phyloP scores from a whole-genome alignment of 2,888 invertebrate genomes.

The Pyrgus malvae region DNA sequence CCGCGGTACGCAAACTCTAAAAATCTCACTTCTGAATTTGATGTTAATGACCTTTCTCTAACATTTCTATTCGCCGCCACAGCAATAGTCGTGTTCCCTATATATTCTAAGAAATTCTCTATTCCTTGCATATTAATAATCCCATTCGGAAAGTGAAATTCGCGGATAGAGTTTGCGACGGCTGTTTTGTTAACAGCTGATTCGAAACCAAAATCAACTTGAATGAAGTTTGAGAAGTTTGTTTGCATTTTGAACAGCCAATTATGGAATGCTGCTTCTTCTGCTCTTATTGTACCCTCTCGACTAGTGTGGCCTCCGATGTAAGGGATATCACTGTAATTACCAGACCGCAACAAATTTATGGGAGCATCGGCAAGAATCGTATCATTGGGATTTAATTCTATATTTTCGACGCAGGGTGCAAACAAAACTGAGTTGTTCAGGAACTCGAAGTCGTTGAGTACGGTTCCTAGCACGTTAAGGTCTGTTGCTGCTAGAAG shows the following conservation, averaged over 20 bases:
- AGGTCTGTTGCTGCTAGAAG: constrained; percentile 47
- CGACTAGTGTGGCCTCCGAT: constrained; percentile 58
- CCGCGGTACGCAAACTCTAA: constrained; percentile 62
- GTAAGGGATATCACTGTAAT: constrained; percentile 61
- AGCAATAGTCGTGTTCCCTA: constrained; percentile 61
- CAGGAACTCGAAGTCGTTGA: constrained; percentile 50
- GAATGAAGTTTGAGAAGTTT: constrained; percentile 62
- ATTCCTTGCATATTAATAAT: constrained; percentile 51
- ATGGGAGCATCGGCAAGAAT: constrained; percentile 60
- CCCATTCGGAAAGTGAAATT: constrained; percentile 55
- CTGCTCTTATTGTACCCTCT: constrained; percentile 64
- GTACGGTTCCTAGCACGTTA: constrained; percentile 42
- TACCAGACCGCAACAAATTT: constrained; percentile 51
- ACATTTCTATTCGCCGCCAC: constrained; percentile 57
- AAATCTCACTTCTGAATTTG: constrained; percentile 51
- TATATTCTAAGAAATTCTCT: constrained; percentile 62
- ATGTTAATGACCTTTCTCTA: constrained; percentile 54
- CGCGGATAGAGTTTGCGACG: constrained; percentile 45
- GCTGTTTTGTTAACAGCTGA: constrained; percentile 36
- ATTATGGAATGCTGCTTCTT: constrained; percentile 45
- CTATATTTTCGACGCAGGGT: constrained; percentile 61
- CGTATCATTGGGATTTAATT: constrained; percentile 45
- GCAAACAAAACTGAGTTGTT: constrained; percentile 67
- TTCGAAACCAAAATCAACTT: constrained; percentile 53
- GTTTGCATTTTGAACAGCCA: constrained; percentile 59